A percentile compares a stretch with the other conserved stretches of the same genome.
phyloP scores from a whole-genome alignment of 2,113 vertebrate species.

The Brachirus orientalis region DNA sequence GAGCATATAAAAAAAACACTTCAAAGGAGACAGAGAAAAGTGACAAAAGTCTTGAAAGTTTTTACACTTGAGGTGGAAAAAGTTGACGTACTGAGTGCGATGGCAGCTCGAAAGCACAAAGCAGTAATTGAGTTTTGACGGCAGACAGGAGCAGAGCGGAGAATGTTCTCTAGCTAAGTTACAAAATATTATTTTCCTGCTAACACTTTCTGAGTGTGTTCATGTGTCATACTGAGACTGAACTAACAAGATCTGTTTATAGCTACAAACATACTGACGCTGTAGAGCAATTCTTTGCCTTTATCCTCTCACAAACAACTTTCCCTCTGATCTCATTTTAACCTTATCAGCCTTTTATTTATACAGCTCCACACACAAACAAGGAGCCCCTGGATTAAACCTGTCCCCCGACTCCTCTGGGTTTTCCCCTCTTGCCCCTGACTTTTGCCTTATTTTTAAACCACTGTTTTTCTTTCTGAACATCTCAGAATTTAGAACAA shows the following conservation, averaged over 20 bases:
- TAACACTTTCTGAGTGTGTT: not conserved
- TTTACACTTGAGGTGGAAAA: no score
- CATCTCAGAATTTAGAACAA: no score
- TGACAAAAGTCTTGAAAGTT: no score
- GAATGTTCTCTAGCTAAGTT: not conserved
- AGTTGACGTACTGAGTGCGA: no score
- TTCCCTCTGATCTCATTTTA: constrained; percentile 37
- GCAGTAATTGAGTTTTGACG: not conserved
- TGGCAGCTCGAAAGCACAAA: no score
- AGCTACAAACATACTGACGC: constrained; percentile 15
- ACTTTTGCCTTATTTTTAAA: no score
- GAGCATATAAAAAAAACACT: no score
- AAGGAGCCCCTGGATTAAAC: constrained; percentile 27
- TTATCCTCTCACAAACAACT: constrained; percentile 25
- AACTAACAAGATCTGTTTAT: constrained; percentile 12
- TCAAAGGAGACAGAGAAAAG: no score
- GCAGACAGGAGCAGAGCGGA: not conserved
- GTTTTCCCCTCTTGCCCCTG: no score
- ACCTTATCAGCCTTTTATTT: constrained; percentile 37
- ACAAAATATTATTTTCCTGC: constrained; percentile 1
- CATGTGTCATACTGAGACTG: not conserved
- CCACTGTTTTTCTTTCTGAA: no score
- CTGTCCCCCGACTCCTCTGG: constrained; percentile 22
- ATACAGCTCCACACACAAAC: constrained; percentile 19
- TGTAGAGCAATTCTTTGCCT: constrained; percentile 11